Percentiles rank a stretch among this genome's conserved stretches.
phyloP scores from a whole-genome alignment of 2,888 invertebrate species.

The Spilosoma lubricipeda region DNA sequence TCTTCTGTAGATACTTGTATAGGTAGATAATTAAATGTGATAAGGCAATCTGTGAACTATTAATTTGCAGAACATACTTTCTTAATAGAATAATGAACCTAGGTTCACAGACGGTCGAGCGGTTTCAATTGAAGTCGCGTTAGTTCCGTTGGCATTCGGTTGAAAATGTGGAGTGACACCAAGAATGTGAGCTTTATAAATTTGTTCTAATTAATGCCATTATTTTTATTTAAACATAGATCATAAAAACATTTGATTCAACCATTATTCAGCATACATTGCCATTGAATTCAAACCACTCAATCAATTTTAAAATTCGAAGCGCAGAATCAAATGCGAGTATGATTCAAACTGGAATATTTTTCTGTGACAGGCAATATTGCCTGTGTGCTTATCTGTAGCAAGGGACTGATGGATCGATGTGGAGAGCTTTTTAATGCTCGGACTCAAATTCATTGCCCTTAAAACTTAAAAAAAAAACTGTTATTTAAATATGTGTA shows the following conservation, averaged over 20 bases:
- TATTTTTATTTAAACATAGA: too few relatives aligned
- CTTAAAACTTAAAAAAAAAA: slow-evolving; percentile 69
- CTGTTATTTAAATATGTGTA: slow-evolving; percentile 59
- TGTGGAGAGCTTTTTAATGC: slow-evolving; percentile 73
- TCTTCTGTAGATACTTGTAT: not conserved
- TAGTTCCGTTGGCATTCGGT: not conserved
- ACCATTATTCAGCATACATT: too few relatives aligned
- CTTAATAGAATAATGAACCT: not conserved
- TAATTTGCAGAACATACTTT: not conserved
- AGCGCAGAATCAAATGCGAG: not conserved
- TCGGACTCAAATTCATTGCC: slow-evolving; percentile 69
- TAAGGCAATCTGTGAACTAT: not conserved
- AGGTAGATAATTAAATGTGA: not conserved
- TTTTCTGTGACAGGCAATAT: slow-evolving; percentile 79
- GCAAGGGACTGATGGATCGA: slow-evolving; percentile 78
- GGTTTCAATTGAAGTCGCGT: not conserved
- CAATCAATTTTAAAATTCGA: slow-evolving; percentile 1
- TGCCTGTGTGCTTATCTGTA: slow-evolving; percentile 75
- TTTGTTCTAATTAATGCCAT: not conserved
- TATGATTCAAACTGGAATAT: slow-evolving; percentile 68
- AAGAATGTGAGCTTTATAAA: not conserved
- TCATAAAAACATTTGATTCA: too few relatives aligned
- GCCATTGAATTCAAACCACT: not conserved
- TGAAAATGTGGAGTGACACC: not conserved
- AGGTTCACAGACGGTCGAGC: not conserved